Base-by-base conservation (phyloP, 2,888 invertebrate species). In the Eugnorisma glareosa region DNA sequence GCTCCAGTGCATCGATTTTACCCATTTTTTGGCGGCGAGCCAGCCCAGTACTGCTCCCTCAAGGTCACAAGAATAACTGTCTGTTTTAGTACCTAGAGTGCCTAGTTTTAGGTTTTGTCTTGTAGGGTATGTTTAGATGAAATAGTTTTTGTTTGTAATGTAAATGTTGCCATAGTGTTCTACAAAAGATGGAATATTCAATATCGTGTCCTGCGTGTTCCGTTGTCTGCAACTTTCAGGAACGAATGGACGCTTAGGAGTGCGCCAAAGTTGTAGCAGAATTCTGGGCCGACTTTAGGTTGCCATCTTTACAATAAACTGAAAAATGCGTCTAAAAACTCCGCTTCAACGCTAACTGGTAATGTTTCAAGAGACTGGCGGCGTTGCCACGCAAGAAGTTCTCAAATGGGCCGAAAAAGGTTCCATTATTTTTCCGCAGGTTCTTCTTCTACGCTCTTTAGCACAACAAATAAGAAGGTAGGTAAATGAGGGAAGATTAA, bases 1-100 rank as follows among this genome's bases (percentile, higher is more conserved):
- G 74, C 73, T 64, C 73, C 71, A 61, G 73, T 85, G 85, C 86
- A 89, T 90, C 83, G 90, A 86, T 90, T 89, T 86, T 75, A 61
- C 66, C 76, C 69, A 82, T 69, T 82, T 82, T 86, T 86, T 89
- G 89, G 89, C 89, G 43, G 15, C 15, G 11, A 51, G 85, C 89
- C 89, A 89, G 73, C 51, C 72, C 61, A 75, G 72, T 75, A 68
- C 43, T 35, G 74, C 31, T 45, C 21, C 31, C 61, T 73, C 67
- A 89, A 86, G 89, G 89, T 81, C 82, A 85, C 31, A 18, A 43
- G 43, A 61, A 54, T 71, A 75, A 71, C 51, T 37, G n/a, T 73
- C 64, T 82, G 31, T 71, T 75, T 79, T 73, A 66, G 63, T 45
- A 61, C 75, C 77, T 83, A 74, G 63, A 74, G 63, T 35, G 67